Conservation (phyloP, 2,888 invertebrate species). For the Tribolium freemani region DNA sequence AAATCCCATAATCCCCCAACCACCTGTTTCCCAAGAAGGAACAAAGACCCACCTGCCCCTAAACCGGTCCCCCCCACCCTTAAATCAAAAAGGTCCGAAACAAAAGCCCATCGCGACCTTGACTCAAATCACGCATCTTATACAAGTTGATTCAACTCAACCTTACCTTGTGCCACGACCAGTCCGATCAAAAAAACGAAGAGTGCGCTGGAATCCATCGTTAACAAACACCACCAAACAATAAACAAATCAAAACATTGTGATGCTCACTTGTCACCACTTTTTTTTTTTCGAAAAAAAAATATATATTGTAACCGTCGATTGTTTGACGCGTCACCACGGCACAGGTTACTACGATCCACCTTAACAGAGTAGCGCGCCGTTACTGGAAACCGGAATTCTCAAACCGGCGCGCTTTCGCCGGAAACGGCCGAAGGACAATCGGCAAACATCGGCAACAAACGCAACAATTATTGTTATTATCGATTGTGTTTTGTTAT, state of each 20-base stretch:
- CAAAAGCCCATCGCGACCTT: conserved; percentile 16
- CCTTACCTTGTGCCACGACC: conserved; percentile 22
- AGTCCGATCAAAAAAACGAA: conserved; percentile 7
- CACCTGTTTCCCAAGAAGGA: conserved; percentile 11
- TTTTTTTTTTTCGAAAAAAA: background rate
- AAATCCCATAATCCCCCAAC: background rate
- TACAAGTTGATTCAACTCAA: background rate
- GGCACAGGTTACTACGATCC: conserved; percentile 32
- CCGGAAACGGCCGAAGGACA: conserved; percentile 10
- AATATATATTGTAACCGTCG: background rate
- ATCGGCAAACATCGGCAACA: background rate
- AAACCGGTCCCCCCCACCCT: conserved; percentile 12
- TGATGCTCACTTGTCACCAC: background rate
- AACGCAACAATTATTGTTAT: conserved; percentile 33
- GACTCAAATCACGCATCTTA: conserved; percentile 4
- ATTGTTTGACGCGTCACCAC: conserved; percentile 25
- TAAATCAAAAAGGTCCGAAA: background rate
- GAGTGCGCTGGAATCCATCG: conserved; percentile 22
- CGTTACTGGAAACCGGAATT: conserved; percentile 42
- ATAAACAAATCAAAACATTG: conserved; percentile 7
- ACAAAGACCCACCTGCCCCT: conserved; percentile 19
- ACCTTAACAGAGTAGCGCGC: conserved; percentile 30
- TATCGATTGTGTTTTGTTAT: background rate
- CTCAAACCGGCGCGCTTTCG: conserved; percentile 33
- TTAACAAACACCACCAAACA: background rate